Evolutionary conservation across 1,140 invertebrate genomes (phyloP), one percentile per base, ranked within the genome.

Genomic region (Sinella curviseta): DNA sequence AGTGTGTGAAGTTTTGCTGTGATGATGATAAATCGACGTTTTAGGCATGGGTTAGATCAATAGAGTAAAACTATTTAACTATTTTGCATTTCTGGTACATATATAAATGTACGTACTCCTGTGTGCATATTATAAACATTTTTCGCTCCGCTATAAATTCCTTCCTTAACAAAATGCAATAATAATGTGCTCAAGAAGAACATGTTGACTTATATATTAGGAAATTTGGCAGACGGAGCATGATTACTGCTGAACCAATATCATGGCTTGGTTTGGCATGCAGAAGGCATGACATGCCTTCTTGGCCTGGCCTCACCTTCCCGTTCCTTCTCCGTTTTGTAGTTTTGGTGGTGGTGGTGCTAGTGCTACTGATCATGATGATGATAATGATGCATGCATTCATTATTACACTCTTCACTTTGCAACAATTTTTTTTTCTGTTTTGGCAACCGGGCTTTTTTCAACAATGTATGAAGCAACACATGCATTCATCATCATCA

Each of bases 391-490:
- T n/a, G n/a, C n/a, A n/a, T n/a, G n/a, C n/a, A n/a, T n/a, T n/a
- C n/a, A n/a, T n/a, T n/a, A 48, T 48, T 48, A 48, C 39, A 48
- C 4, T n/a, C 24, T 26, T 60, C 24, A 24, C 55, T 60, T 60
- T 60, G 55, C 55, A 60, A 60, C 55, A 60, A 17, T 60, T 60
- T 60, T 26, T 60, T 17, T 48, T 48, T 4, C 55, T n/a, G 8
- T 60, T 60, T 60, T 60, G 55, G 55, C 55, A 60, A 60, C 55
- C 55, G 55, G 55, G 55, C 55, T 60, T 60, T n/a, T n/a, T 60
- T 60, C 55, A 14, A 60, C 55, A 60, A 17, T 60, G 55, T 60
- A 60, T 60, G n/a, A n/a, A n/a, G n/a, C n/a, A n/a, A n/a, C n/a
- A n/a, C n/a, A n/a, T n/a, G n/a, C n/a, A n/a, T n/a, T n/a, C n/a